These are phyloP conservation scores for Euplagia quadripunctaria DNA, from an alignment of 2,888 invertebrate species.

Conservation along the genomic window DNA sequence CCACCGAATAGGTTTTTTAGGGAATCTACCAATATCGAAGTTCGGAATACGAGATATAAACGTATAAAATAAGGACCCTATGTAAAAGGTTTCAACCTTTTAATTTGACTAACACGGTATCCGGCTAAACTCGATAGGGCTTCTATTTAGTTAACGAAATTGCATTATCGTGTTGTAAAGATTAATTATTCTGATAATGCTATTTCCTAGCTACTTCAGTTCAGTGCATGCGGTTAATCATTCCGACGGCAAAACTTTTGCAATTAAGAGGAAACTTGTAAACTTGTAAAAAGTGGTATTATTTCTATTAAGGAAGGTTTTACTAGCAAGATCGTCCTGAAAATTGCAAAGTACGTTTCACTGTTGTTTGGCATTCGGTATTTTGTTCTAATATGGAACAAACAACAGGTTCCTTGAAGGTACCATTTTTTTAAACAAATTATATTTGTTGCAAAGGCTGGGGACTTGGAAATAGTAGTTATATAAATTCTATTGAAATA, in stretches of 20 bases:
- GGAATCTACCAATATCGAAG: background rate
- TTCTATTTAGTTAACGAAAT: conserved; percentile 1
- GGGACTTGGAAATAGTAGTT: too few species aligned
- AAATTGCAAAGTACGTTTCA: too few species aligned
- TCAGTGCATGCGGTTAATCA: background rate
- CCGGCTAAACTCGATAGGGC: background rate
- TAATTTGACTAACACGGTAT: background rate
- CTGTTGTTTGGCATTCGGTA: too few species aligned
- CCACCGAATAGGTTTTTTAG: background rate
- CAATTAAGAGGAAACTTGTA: background rate
- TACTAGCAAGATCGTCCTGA: too few species aligned
- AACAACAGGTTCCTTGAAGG: too few species aligned
- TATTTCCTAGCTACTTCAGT: conserved; percentile 5
- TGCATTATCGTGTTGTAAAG: conserved; percentile 4
- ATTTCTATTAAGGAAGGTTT: background rate
- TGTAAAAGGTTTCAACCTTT: background rate
- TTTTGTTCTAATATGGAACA: too few species aligned
- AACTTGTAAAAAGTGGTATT: background rate
- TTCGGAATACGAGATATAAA: background rate
- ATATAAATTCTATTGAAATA: too few species aligned
- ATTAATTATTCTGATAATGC: conserved; percentile 9
- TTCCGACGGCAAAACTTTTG: background rate
- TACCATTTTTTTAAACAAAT: too few species aligned
- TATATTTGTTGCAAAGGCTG: too few species aligned
- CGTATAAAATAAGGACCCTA: background rate